Evolutionary conservation across 2,888 invertebrate species (phyloP), one percentile per base, ranked within the genome.

Genomic region (Acholoe squamosa): DNA sequence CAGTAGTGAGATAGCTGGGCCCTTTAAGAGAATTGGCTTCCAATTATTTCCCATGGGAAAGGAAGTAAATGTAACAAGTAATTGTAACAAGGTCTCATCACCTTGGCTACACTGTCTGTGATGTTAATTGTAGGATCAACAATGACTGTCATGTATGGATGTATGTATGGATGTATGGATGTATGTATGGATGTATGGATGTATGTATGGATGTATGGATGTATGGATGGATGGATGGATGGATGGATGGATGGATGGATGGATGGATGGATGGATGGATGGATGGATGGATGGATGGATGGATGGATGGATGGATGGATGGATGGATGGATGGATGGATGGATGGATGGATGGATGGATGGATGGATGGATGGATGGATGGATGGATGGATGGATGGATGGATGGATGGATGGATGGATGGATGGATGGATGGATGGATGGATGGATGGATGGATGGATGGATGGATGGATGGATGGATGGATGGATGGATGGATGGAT

Each of bases 301-400:
- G 67, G 67, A 67, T 67, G 67, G 67, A 67, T 67, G 67, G 67
- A 67, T 67, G 67, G 67, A 67, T 67, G 67, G 67, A 67, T 67
- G 67, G 67, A 67, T 67, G 67, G 67, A 67, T 67, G 67, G 67
- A 67, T 67, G 67, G 67, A 67, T 67, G 67, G 67, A 67, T 67
- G 67, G 67, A 67, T 67, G 67, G 67, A 67, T 67, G 67, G 67
- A 67, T 67, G 67, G 67, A 67, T 67, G 67, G 67, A 67, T 67
- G 67, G 67, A 67, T 67, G 67, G 67, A 67, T 67, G 67, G 67
- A 67, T 67, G 67, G 67, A 67, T 67, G 67, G 67, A 54, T 86
- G 86, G 25, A 86, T 86, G 54, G 31, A 86, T 86, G 54, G 25
- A 86, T 86, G 28, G 67, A 67, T 67, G 67, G 67, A 67, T 67